Base-by-base conservation (phyloP, 1,140 invertebrate genomes). In the Cherax destructor region DNA sequence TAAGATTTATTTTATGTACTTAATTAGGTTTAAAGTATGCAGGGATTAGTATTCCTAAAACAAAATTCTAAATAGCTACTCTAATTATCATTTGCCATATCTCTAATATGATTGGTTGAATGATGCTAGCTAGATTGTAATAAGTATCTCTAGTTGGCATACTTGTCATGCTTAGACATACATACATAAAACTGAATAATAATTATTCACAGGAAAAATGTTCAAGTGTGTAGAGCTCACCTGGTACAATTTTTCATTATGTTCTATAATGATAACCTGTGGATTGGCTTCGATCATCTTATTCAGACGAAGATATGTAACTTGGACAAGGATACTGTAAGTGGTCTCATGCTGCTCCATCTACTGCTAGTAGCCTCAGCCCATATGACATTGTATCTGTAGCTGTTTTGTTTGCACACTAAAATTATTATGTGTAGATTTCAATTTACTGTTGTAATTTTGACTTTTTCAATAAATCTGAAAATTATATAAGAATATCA, bases 181-280 rank as follows among this genome's bases (percentile, higher is more conserved):
- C 65, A 83, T 56, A 18, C 61, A 11, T 61, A 9, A 59, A 56
- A 78, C 65, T 83, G 56, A 59, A 18, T 65, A 84, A 61, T 86
- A 87, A 76, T 21, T 91, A 24, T 93, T 77, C 89, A 76, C 92
- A 97, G 97, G 97, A 13, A 99, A 99, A 95, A 96, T 99, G 95
- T 99, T 99, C 94, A 97, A 97, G 94, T 97, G 97, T 83, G 96
- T 97, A 0, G 97, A 99, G 94, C 95, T 99, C 97, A 97, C 95
- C 95, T 99, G 50, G 96, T 99, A 21, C 97, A 98, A 94, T 99
- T 99, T 95, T 98, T 99, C 94, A 96, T 99, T 93, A 98, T 98
- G 95, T 99, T 99, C 95, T 97, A 99, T 95, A 97, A 97, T 94
- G 98, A 99, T 94, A 99, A 95, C 99, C 99, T 0, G 98, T 99